phyloP scores from a whole-genome alignment of 1,140 invertebrate species.

The Cydia amplana region DNA sequence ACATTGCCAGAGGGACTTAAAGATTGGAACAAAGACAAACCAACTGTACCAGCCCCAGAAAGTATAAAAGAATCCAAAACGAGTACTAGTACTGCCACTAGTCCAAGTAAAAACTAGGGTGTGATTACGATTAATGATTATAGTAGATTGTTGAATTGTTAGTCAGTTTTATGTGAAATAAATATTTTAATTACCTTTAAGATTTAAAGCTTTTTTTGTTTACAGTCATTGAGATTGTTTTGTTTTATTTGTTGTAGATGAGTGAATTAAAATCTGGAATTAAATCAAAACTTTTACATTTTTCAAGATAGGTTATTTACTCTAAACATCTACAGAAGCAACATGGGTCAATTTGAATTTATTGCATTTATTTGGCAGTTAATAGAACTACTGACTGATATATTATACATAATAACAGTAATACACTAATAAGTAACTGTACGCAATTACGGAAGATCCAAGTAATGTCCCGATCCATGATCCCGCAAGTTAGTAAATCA shows the following conservation, averaged over 20 bases:
- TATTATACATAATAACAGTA: background rate
- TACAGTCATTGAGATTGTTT: slow-evolving; percentile 32
- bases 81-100: slow-evolving; percentile 37
- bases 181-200: slow-evolving; percentile 69
- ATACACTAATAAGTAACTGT: too few species aligned
- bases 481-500: too few species aligned
- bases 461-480: too few species aligned
- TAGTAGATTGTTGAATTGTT: slow-evolving; percentile 54
- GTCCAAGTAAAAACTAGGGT: slow-evolving; percentile 64
- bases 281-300: background rate
- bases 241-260: slow-evolving; percentile 42
- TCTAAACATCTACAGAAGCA: background rate
- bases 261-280: slow-evolving; percentile 32
- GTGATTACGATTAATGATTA: slow-evolving; percentile 47
- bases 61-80: slow-evolving; percentile 46
- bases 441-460: too few species aligned
- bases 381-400: slow-evolving; percentile 7
- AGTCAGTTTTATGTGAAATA: slow-evolving; percentile 70
- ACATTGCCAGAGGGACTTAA: slow-evolving; percentile 96
- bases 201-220: slow-evolving; percentile 61
- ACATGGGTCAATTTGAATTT: background rate
- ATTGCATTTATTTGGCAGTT: background rate
- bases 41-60: slow-evolving; percentile 50
- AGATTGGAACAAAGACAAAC: slow-evolving; percentile 93
- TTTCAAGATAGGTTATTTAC: background rate